These are phyloP conservation scores for Tapera naevia DNA, from an alignment of 2,797 vertebrate species.

Conservation along the genomic window DNA sequence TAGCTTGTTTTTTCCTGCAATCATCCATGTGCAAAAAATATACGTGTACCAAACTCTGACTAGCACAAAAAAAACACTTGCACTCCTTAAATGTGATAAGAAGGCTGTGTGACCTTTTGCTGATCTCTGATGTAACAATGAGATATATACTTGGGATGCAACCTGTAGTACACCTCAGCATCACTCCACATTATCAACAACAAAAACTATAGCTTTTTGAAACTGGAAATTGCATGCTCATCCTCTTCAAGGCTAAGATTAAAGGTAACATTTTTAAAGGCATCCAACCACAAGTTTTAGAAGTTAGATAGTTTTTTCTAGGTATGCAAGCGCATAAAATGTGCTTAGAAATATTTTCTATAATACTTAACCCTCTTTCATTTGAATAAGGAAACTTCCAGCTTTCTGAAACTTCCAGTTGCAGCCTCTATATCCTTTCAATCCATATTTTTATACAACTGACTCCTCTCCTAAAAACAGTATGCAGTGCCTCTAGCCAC, in stretches of 20 bases:
- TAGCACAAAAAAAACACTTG: not conserved
- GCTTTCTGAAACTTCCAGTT: not conserved
- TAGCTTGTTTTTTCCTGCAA: not conserved
- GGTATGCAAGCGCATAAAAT: not conserved
- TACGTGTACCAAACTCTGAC: not conserved
- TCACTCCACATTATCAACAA: not conserved
- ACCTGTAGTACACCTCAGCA: not conserved
- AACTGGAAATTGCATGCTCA: not conserved
- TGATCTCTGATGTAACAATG: constrained; percentile 1
- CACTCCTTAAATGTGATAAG: not conserved
- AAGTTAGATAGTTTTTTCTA: not conserved
- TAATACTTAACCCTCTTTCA: not conserved
- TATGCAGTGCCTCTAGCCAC: not conserved
- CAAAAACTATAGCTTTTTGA: not conserved
- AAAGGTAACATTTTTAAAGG: not conserved
- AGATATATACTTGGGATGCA: not conserved
- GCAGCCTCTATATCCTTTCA: not conserved
- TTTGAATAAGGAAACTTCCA: not conserved
- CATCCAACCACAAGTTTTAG: not conserved
- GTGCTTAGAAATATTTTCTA: not conserved
- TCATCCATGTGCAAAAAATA: not conserved
- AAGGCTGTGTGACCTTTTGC: not conserved
- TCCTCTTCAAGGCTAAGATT: not conserved
- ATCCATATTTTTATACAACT: not conserved
- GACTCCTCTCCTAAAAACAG: not conserved